Conservation (phyloP, 2,888 invertebrate genomes). For the Tanypteryx hageni region DNA sequence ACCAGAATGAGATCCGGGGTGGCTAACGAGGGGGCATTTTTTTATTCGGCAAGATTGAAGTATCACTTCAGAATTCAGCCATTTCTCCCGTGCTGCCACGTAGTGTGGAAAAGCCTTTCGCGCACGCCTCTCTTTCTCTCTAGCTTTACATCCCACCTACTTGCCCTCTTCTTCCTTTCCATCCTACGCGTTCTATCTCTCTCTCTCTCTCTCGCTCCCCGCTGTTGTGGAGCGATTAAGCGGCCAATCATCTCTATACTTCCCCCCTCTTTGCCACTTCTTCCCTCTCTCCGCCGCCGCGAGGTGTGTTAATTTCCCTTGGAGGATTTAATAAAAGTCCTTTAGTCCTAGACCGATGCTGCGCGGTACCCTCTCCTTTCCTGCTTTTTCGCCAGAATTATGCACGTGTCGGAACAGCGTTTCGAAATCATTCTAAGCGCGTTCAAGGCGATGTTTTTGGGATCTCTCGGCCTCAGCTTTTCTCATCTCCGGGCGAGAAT, state of each 20-base stretch:
- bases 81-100: not conserved
- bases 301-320: not conserved
- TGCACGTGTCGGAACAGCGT: not conserved
- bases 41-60: too few relatives aligned
- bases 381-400: not conserved
- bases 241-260: conserved; percentile 11
- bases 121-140: not conserved
- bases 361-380: not conserved
- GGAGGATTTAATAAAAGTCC: not conserved
- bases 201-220: not conserved
- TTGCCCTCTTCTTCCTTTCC: not conserved
- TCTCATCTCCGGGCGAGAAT: not conserved
- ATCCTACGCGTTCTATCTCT: not conserved
- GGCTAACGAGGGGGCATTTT: too few relatives aligned
- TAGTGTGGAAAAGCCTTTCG: not conserved
- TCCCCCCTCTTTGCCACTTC: not conserved
- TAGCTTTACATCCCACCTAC: not conserved
- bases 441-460: not conserved
- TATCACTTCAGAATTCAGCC: not conserved
- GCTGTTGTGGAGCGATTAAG: not conserved
- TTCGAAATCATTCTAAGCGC: not conserved
- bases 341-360: not conserved
- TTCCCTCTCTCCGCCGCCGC: not conserved
- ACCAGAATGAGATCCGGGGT: too few relatives aligned
- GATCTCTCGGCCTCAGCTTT: not conserved